Evolutionary conservation across 1,140 invertebrate species (phyloP), one percentile per base, ranked within the genome.

Genomic region (Chrysopa pallens): DNA sequence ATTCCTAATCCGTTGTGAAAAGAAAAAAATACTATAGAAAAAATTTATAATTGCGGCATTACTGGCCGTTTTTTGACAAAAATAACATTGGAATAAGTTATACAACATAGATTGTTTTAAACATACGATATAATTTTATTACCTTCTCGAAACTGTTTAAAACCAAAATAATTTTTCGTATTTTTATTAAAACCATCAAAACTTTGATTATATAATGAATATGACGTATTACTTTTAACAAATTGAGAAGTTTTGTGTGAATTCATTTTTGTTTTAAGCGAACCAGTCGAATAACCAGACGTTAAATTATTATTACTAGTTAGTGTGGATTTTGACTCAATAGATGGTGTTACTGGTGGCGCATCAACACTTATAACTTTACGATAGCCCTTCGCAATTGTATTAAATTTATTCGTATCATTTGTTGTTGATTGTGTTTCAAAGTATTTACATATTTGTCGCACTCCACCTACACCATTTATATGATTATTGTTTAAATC

Each of bases 371-470:
- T 23, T 2, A 23, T 23, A 3, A 33, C 31, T 12, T 11, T 41
- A n/a, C 40, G 7, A 15, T 41, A 29, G 2, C 28, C 40, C 3
- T 28, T 23, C 12, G 40, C 40, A 14, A 41, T 41, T 11, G 40
- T 41, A 15, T 41, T 41, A n/a, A 31, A 41, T 35, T 42, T 45
- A 8, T 8, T 15, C 11, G 17, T 23, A 17, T 41, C 29, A 8
- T 40, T 36, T 6, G 23, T 40, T 4, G 38, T 17, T 9, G 33
- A 14, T 12, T 48, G 44, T 23, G 53, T 58, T 43, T 75, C 72
- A 49, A 75, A 75, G 44, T 73, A 69, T 47, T 72, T 61, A 46
- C 72, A 74, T 60, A 74, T 73, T 43, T 74, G 69, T 7, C 69
- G 57, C 0, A 75, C 73, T 5, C 64, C 67, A 15, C 53, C n/a